Evolutionary conservation across 2,797 vertebrate genomes (phyloP).

Genomic region (Chiroxiphia lanceolata): DNA sequence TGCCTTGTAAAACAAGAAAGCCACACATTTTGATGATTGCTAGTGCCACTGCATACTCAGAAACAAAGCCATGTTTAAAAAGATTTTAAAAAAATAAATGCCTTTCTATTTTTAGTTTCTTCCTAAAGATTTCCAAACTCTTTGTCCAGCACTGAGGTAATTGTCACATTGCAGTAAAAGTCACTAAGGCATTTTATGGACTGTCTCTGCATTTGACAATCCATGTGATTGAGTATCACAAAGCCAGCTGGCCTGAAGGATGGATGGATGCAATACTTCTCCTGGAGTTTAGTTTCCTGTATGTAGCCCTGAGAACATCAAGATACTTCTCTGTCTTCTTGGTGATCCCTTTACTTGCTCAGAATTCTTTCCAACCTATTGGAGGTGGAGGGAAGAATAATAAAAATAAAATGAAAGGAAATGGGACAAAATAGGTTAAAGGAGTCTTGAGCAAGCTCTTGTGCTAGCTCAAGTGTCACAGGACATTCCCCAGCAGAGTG

Average conservation of each 20-base stretch:
- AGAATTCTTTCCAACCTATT: not conserved
- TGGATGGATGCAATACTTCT: not conserved
- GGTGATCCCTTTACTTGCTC: not conserved
- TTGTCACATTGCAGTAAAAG: not conserved
- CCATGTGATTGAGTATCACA: not conserved
- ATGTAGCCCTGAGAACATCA: not conserved
- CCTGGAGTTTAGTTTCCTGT: not conserved
- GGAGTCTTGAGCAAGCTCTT: not conserved
- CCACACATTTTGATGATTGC: not conserved
- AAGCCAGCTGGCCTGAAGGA: not conserved
- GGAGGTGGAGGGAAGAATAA: not conserved
- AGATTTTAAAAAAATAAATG: accelerated
- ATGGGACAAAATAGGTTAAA: not conserved
- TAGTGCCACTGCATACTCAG: not conserved
- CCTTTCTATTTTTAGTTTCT: not conserved
- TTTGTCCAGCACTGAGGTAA: not conserved
- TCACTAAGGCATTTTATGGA: not conserved
- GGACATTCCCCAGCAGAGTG: accelerated
- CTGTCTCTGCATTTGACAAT: not conserved
- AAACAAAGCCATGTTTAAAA: not conserved
- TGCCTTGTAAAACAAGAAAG: not conserved
- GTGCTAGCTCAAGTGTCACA: not conserved
- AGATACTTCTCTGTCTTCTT: not conserved
- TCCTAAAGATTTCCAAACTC: not conserved
- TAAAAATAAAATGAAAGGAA: not conserved